These are phyloP conservation scores for Andrena minutula DNA, from an alignment of 2,888 invertebrate species.

Conservation along the genomic window DNA sequence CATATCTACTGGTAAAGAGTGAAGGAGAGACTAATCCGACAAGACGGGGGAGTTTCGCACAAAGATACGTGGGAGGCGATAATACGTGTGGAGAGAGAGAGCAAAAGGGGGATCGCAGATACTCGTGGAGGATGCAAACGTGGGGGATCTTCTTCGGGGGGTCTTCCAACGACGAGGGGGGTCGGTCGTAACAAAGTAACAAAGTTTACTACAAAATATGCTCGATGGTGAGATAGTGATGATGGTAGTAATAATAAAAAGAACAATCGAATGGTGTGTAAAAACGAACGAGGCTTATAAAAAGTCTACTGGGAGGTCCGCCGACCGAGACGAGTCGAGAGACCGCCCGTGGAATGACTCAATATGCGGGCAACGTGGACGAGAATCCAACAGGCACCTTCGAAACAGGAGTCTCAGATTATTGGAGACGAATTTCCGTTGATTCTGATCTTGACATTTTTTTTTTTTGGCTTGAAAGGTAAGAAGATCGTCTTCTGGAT, in stretches of 20 bases:
- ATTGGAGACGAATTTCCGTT: neutral
- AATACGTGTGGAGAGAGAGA: neutral
- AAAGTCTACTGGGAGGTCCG: slow-evolving; percentile 43
- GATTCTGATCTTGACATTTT: neutral
- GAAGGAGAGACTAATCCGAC: slow-evolving; percentile 30
- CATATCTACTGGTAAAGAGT: slow-evolving; percentile 54
- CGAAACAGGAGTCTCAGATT: neutral
- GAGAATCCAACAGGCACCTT: slow-evolving; percentile 20
- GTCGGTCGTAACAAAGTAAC: slow-evolving; percentile 68
- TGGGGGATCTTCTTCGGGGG: slow-evolving; percentile 16
- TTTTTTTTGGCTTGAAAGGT: neutral
- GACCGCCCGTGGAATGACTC: slow-evolving; percentile 59
- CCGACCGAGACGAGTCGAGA: slow-evolving; percentile 31
- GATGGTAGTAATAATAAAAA: slow-evolving; percentile 19
- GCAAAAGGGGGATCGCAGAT: slow-evolving; percentile 8
- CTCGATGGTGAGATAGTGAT: slow-evolving; percentile 24
- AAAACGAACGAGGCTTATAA: slow-evolving; percentile 57
- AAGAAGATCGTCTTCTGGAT: slow-evolving; percentile 8
- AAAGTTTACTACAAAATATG: slow-evolving; percentile 65
- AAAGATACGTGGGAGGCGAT: slow-evolving; percentile 28
- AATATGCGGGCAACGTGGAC: slow-evolving; percentile 26
- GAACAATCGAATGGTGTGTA: slow-evolving; percentile 30
- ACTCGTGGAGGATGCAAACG: slow-evolving; percentile 34
- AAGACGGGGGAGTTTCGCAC: slow-evolving; percentile 41
- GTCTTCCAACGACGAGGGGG: slow-evolving; percentile 63